These are phyloP conservation scores for Stramonita haemastoma DNA, from an alignment of 2,888 invertebrate genomes.

Conservation along the genomic window DNA sequence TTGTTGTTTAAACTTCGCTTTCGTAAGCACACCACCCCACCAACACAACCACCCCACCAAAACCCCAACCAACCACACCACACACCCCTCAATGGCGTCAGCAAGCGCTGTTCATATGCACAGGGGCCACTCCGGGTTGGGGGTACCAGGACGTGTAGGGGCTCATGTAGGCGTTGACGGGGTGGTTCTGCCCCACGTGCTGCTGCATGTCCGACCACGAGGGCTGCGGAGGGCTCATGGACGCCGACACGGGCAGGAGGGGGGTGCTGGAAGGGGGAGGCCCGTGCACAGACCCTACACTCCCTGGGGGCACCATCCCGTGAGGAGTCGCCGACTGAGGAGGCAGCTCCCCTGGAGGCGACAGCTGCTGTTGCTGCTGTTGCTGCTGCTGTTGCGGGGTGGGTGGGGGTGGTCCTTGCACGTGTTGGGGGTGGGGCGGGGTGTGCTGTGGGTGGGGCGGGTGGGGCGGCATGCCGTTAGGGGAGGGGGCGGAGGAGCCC, in stretches of 20 bases:
- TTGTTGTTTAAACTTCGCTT: no score
- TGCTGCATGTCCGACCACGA: slow-evolving; percentile 43
- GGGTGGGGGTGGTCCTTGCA: slow-evolving; percentile 37
- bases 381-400: slow-evolving; percentile 41
- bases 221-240: slow-evolving; percentile 44
- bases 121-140: slow-evolving; percentile 29
- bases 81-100: slow-evolving; percentile 39
- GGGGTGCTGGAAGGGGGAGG: slow-evolving; percentile 26
- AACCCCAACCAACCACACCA: neutral
- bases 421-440: slow-evolving; percentile 32
- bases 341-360: slow-evolving; percentile 30
- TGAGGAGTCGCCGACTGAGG: slow-evolving; percentile 40
- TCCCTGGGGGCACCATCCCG: slow-evolving; percentile 7
- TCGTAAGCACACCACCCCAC: neutral
- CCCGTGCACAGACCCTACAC: slow-evolving; percentile 19
- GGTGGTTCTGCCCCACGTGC: slow-evolving; percentile 28
- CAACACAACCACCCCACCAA: no score
- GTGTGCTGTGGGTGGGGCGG: slow-evolving; percentile 41
- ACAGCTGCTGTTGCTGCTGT: slow-evolving; percentile 43
- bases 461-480: slow-evolving; percentile 33
- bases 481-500: slow-evolving; percentile 33
- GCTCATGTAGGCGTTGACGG: slow-evolving; percentile 47
- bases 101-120: slow-evolving; percentile 48
- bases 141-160: slow-evolving; percentile 50
- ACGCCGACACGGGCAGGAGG: slow-evolving; percentile 45